Percentiles rank a stretch among this genome's conserved stretches.
These are phyloP conservation scores for Cyprinodon variegatus DNA, from an alignment of 2,113 vertebrate species.

Conservation along the genomic window DNA sequence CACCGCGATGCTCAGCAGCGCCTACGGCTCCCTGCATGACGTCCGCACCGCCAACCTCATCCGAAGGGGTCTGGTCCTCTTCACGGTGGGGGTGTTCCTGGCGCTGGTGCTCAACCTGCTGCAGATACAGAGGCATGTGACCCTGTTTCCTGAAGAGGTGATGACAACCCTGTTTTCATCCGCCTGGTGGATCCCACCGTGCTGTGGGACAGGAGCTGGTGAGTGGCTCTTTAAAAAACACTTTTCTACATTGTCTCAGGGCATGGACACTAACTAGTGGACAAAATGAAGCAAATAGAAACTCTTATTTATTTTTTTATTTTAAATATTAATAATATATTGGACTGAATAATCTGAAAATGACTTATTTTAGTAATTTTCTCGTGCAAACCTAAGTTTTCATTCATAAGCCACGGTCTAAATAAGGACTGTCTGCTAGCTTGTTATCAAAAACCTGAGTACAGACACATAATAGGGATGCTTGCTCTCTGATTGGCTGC, in stretches of 20 bases:
- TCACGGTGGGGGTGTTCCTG: constrained; percentile 90
- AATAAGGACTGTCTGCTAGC: constrained; percentile 27
- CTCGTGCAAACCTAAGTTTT: constrained; percentile 26
- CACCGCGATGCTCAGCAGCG: constrained; percentile 75
- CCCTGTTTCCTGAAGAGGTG: constrained; percentile 93
- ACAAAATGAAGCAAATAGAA: constrained; percentile 38
- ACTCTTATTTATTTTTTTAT: not conserved
- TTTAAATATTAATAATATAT: too few relatives aligned
- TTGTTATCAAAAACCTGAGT: constrained; percentile 4
- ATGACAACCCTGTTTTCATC: constrained; percentile 93
- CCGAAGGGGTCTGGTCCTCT: constrained; percentile 91
- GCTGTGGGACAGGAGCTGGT: constrained; percentile 96
- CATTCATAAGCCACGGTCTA: not conserved
- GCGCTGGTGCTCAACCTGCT: constrained; percentile 96
- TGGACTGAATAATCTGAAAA: too few relatives aligned
- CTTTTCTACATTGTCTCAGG: constrained; percentile 1
- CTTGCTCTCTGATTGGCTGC: constrained; percentile 56
- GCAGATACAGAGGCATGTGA: constrained; percentile 93
- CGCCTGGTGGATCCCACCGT: constrained; percentile 97
- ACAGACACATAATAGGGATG: constrained; percentile 30
- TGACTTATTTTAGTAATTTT: not conserved
- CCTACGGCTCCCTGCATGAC: constrained; percentile 74
- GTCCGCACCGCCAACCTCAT: constrained; percentile 85
- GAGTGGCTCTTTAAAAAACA: constrained; percentile 57
- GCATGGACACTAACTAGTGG: constrained; percentile 32